Evolutionary conservation across 2,797 vertebrate genomes (phyloP).

Genomic region (Siniperca undulata): DNA sequence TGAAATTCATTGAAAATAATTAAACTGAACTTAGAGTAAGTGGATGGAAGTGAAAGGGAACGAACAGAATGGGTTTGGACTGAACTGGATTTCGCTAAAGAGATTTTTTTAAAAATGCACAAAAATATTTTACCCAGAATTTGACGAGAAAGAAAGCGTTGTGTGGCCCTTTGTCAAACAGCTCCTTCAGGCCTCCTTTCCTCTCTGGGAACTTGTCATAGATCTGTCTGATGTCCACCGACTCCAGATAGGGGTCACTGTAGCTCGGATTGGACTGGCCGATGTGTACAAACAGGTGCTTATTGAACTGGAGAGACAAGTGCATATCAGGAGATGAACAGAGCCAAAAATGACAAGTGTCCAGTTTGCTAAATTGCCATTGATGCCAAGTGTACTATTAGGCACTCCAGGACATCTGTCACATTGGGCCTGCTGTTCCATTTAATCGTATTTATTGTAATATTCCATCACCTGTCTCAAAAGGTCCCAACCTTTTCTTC

Average conservation of each 20-base stretch:
- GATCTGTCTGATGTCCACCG: conserved; percentile 96
- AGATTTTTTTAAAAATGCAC: background rate
- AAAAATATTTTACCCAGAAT: conserved; percentile 91
- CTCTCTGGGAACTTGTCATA: conserved; percentile 98
- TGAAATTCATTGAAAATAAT: background rate
- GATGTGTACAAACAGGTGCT: conserved; percentile 97
- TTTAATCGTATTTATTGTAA: conserved; percentile 32
- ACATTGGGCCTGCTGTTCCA: conserved; percentile 14
- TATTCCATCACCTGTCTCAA: conserved; percentile 45
- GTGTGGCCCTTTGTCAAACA: conserved; percentile 94
- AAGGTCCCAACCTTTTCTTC: conserved; percentile 20
- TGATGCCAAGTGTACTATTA: conserved; percentile 11
- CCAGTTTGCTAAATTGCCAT: conserved; percentile 26
- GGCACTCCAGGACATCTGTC: conserved; percentile 40
- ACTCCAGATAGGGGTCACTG: conserved; percentile 93
- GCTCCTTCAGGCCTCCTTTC: conserved; percentile 96
- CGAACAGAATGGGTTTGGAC: background rate
- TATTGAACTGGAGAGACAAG: conserved; percentile 89
- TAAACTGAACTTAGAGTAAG: background rate
- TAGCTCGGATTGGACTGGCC: conserved; percentile 93
- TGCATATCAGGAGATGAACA: conserved; percentile 43
- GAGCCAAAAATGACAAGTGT: conserved; percentile 55
- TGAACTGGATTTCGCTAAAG: background rate
- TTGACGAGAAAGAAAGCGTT: conserved; percentile 97
- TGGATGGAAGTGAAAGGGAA: background rate